Evolutionary conservation across 2,113 vertebrate genomes (phyloP).

Genomic region (Rhizomys pruinosus): DNA sequence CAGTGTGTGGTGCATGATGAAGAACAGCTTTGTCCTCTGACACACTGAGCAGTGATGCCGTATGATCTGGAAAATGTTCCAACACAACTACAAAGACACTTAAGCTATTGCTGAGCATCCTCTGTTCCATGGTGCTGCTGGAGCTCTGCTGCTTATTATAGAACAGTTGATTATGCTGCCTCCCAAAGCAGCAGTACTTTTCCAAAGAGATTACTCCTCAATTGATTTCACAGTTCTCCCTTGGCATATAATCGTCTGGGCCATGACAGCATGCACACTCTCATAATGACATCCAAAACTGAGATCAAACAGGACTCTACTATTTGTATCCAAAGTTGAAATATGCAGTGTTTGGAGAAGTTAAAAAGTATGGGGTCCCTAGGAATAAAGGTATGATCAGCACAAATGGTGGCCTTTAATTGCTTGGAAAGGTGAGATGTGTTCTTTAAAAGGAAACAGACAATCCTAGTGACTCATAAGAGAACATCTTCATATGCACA

Average conservation of each 20-base stretch:
- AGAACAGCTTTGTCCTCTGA: not conserved
- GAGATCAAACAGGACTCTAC: not conserved
- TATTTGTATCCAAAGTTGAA: not conserved
- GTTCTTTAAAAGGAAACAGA: slow-evolving; percentile 36
- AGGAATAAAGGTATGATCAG: slow-evolving; percentile 37
- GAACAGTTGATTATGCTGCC: not conserved
- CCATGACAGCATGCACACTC: not conserved
- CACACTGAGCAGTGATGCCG: fast-evolving
- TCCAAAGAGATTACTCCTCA: slow-evolving; percentile 9
- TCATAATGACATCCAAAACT: slow-evolving; percentile 18
- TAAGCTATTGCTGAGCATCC: not conserved
- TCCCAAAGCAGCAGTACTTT: not conserved
- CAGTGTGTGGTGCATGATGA: fast-evolving
- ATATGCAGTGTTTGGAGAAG: not conserved
- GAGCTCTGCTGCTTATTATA: not conserved
- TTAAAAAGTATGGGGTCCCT: not conserved
- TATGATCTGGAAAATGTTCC: not conserved
- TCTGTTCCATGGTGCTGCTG: not conserved
- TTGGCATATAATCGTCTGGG: not conserved
- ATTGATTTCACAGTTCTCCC: slow-evolving; percentile 4
- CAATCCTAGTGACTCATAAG: fast-evolving
- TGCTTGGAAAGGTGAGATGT: slow-evolving; percentile 24
- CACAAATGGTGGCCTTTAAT: slow-evolving; percentile 29
- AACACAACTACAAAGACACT: not conserved
- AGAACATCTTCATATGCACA: too few species aligned